Evolutionary conservation across 1,140 invertebrate genomes (phyloP).

Genomic region (Condylostylus longicornis): DNA sequence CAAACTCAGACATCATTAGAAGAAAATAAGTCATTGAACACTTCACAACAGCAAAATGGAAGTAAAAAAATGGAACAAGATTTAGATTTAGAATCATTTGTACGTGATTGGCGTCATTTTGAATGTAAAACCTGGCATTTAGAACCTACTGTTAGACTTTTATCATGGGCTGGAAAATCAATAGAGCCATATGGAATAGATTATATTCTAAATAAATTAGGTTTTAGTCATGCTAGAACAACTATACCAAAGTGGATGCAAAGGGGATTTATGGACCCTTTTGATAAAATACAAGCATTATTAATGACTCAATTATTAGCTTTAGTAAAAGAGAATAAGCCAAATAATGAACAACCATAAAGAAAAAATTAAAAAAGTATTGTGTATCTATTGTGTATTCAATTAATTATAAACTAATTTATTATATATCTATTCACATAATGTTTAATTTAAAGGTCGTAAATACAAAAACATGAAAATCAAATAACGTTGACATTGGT

Average conservation of each 20-base stretch:
- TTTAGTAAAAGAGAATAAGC: slow-evolving; percentile 33
- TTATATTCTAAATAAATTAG: slow-evolving; percentile 90
- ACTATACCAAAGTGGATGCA: slow-evolving; percentile 99
- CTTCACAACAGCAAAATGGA: background rate
- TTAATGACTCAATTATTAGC: slow-evolving; percentile 50
- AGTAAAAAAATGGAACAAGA: background rate
- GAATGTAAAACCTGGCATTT: slow-evolving; percentile 94
- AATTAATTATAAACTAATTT: too few relatives aligned
- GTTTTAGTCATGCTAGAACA: slow-evolving; percentile 88
- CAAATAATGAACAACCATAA: too few relatives aligned
- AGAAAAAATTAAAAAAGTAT: too few relatives aligned
- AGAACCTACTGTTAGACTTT: slow-evolving; percentile 84
- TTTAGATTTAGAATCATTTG: slow-evolving; percentile 29
- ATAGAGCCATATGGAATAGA: slow-evolving; percentile 96
- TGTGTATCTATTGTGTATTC: too few relatives aligned
- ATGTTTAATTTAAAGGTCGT: too few relatives aligned
- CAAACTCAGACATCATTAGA: slow-evolving; percentile 4
- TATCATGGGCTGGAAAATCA: slow-evolving; percentile 91
- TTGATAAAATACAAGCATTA: slow-evolving; percentile 70
- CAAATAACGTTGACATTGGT: too few relatives aligned
- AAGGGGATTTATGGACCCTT: slow-evolving; percentile 88
- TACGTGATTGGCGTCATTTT: slow-evolving; percentile 69
- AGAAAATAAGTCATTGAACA: background rate
- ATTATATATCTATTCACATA: too few relatives aligned
- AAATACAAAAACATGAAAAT: too few relatives aligned